A percentile compares a stretch with the other conserved stretches of the same genome.
phyloP scores from a whole-genome alignment of 2,797 vertebrate genomes.

The Tinamus major region DNA sequence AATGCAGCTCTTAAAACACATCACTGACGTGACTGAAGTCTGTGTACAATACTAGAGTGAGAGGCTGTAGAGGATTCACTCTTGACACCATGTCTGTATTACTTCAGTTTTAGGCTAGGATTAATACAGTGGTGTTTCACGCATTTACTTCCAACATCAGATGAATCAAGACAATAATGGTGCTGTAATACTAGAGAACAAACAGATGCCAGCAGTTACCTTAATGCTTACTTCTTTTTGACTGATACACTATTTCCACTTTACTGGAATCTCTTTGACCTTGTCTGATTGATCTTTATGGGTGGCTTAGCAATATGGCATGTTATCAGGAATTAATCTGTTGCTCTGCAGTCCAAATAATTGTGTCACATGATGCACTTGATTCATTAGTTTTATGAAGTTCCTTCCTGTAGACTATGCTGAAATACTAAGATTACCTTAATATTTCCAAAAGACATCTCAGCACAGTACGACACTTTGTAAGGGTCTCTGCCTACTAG shows the following conservation, averaged over 20 bases:
- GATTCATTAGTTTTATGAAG: conserved; percentile 38
- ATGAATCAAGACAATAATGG: background rate
- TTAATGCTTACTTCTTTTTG: background rate
- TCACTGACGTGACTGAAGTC: background rate
- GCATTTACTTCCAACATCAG: background rate
- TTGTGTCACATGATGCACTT: conserved; percentile 29
- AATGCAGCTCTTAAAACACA: background rate
- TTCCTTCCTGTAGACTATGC: conserved; percentile 41
- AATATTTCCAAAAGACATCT: conserved; percentile 29
- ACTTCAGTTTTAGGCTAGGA: background rate
- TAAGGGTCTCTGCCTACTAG: background rate
- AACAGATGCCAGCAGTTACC: background rate
- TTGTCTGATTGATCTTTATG: background rate
- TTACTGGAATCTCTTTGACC: conserved; percentile 11
- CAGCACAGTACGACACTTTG: background rate
- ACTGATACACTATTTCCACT: conserved; percentile 11
- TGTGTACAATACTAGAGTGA: background rate
- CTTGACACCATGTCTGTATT: background rate
- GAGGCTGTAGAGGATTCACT: background rate
- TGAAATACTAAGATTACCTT: conserved; percentile 56
- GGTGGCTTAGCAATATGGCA: background rate
- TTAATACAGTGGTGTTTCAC: background rate
- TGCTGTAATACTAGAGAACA: background rate
- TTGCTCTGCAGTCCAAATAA: conserved; percentile 38
- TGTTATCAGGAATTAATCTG: conserved; percentile 52